Conservation (phyloP, 2,888 invertebrate genomes). For the Xestia rhomboidea region DNA sequence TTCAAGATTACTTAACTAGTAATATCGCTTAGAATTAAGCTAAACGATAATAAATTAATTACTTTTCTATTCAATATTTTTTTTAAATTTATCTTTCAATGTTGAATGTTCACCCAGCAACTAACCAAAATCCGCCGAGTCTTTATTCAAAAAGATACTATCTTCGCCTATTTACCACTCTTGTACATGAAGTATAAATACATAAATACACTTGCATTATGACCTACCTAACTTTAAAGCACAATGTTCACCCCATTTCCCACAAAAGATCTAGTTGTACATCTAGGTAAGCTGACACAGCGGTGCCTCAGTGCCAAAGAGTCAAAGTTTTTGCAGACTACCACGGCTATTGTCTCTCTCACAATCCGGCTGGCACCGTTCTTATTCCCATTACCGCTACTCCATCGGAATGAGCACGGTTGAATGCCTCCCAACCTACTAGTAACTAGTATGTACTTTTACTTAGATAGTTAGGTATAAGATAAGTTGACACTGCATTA, state of each 20-base stretch:
- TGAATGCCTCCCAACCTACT: conserved; percentile 34
- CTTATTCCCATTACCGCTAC: conserved; percentile 64
- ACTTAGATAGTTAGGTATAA: background rate
- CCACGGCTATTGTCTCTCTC: conserved; percentile 68
- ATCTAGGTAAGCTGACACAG: conserved; percentile 33
- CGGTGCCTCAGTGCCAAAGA: conserved; percentile 29
- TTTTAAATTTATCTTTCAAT: background rate
- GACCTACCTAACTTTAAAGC: background rate
- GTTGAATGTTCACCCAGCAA: background rate
- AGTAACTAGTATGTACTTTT: background rate
- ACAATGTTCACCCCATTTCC: conserved; percentile 28
- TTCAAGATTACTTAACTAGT: background rate
- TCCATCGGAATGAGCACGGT: conserved; percentile 55
- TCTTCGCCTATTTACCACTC: no score
- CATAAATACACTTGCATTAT: no score
- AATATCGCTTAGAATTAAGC: background rate
- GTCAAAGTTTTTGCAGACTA: conserved; percentile 69
- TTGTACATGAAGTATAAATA: no score
- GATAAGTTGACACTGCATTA: background rate
- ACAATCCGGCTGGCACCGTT: conserved; percentile 68
- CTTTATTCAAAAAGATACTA: background rate
- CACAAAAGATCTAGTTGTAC: conserved; percentile 43
- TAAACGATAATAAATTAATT: background rate
- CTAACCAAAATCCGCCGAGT: background rate
- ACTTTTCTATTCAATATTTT: background rate